Evolutionary conservation across 2,888 invertebrate species (phyloP).

Genomic region (Chydorus sphaericus): DNA sequence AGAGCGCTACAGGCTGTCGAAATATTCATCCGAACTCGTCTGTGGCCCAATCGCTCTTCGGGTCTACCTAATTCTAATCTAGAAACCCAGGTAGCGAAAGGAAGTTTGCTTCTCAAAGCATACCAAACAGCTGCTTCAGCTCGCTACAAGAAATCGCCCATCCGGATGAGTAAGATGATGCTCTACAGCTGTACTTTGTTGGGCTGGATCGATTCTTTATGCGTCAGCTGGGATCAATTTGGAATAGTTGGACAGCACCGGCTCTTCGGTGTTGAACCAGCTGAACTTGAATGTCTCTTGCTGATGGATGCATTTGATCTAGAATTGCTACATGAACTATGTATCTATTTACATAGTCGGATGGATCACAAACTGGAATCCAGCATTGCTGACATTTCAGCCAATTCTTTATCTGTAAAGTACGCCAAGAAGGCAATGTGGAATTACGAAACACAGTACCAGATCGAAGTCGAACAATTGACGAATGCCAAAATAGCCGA

Average conservation of each 20-base stretch:
- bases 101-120: background rate
- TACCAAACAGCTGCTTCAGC: background rate
- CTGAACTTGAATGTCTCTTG: background rate
- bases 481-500: background rate
- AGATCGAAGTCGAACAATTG: background rate
- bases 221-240: background rate
- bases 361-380: background rate
- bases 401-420: background rate
- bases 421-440: background rate
- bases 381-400: background rate
- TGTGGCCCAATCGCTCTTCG: background rate
- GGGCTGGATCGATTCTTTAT: background rate
- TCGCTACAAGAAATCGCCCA: background rate
- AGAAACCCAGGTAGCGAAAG: background rate
- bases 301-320: background rate
- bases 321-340: background rate
- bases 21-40: background rate
- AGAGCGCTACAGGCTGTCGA: background rate
- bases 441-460: background rate
- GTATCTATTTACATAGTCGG: background rate
- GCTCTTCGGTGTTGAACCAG: background rate
- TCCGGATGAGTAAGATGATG: background rate
- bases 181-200: background rate
- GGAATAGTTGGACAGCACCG: background rate
- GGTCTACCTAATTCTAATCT: background rate